Base-by-base conservation (phyloP, 2,797 vertebrate species). In the Schizopygopsis malacanthus region DNA sequence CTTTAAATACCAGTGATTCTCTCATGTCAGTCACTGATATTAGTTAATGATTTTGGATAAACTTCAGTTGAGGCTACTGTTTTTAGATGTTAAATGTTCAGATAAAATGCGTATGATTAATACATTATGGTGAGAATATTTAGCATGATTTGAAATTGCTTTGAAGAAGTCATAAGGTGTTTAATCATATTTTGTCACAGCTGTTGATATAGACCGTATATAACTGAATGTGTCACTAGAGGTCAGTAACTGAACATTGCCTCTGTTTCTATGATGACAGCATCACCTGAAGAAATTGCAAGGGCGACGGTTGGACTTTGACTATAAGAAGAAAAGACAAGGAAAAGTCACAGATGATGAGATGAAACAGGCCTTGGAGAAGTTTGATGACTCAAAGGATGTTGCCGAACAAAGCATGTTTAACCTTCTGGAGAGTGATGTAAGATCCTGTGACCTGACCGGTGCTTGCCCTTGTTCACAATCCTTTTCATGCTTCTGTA, bases 321-420 rank as follows among this genome's bases (percentile, higher is more conserved):
- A 99, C 92, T 99, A 99, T 89, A 99, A 99, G 93, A 99, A 99
- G 96, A 99, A 99, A 92, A 97, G 98, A n/a, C 97, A 99, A 92
- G 97, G 97, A 90, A 99, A 98, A 91, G 95, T 98, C 86, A 97
- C 96, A 3, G 98, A 99, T 0, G 98, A 99, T 0, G 98, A 99
- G 89, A 93, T 99, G 90, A 98, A 97, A 87, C 97, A 97, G 83
- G 98, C 98, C 0, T 94, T 99, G 78, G 98, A 99, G 91, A 99
- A 99, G 86, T 99, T 99, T 25, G 97, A 99, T 16, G 98, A 99
- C 83, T 98, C 98, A 82, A 99, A 99, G 94, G 98, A 99, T 92
- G 95, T 98, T 25, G 98, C 98, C 1, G 98, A 99, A 91, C 97
- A 95, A 88, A 98, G 98, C 97, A 99, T 99, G 98, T 99, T 99